Percentiles rank a stretch among this genome's conserved stretches.
Conservation (phyloP, 2,113 vertebrate species). For the Bettongia penicillata region DNA sequence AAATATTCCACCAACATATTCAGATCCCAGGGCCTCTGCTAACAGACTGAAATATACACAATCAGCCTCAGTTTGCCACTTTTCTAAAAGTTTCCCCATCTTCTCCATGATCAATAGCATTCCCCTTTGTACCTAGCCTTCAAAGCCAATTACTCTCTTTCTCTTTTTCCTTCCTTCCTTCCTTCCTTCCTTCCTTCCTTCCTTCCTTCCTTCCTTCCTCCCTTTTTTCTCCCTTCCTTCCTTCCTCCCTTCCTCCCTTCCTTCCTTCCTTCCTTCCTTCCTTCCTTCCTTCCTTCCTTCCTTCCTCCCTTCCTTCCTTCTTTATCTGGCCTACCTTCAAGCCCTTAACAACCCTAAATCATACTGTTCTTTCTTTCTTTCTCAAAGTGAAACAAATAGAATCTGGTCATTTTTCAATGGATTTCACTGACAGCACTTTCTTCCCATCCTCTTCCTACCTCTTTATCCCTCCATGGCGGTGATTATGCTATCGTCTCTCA, state of each 20-base stretch:
- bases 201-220: no score
- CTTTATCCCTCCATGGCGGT: not conserved
- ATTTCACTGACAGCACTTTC: not conserved
- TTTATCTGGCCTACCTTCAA: no score
- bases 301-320: constrained; percentile 28
- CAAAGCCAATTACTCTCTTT: constrained; percentile 11
- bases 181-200: constrained; percentile 38
- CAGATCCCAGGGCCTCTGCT: constrained; percentile 34
- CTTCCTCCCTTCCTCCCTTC: constrained; percentile 21
- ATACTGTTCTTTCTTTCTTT: no score
- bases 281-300: constrained; percentile 18
- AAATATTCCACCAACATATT: constrained; percentile 67
- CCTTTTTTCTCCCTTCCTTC: not conserved
- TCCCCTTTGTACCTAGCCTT: constrained; percentile 52
- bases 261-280: constrained; percentile 25
- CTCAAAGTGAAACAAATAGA: not conserved
- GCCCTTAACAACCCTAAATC: no score
- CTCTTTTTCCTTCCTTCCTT: not conserved
- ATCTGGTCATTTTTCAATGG: not conserved
- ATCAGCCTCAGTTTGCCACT: constrained; percentile 20
- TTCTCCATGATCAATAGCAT: constrained; percentile 66
- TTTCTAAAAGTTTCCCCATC: constrained; percentile 75
- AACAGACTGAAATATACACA: constrained; percentile 67
- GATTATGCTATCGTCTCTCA: not conserved
- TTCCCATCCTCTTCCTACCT: not conserved